Evolutionary conservation across 2,113 vertebrate species (phyloP).

Genomic region (Alethe castanea): DNA sequence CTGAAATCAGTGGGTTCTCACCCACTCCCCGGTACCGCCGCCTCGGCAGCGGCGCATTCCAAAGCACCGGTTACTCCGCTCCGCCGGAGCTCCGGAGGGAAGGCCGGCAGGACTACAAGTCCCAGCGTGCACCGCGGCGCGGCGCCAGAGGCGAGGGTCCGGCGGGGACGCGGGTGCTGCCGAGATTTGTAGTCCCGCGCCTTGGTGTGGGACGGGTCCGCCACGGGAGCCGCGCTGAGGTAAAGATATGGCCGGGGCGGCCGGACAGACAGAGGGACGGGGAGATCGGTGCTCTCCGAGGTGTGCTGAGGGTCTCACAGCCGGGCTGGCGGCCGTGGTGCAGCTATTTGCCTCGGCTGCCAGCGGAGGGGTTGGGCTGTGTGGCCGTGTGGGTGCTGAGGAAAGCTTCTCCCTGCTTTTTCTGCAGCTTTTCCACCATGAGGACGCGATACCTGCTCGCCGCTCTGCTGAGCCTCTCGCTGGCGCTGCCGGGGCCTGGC

Average conservation of each 20-base stretch:
- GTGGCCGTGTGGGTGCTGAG: neutral
- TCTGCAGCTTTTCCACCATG: neutral
- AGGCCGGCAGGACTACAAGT: neutral
- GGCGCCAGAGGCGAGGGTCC: neutral
- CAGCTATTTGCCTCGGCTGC: neutral
- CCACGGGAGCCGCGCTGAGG: neutral
- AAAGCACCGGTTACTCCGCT: neutral
- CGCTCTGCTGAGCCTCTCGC: neutral
- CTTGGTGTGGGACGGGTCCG: too few relatives aligned
- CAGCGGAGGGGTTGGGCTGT: neutral
- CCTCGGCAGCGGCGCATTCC: neutral
- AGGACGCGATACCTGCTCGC: neutral
- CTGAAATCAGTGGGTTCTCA: neutral
- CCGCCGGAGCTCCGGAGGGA: accelerated
- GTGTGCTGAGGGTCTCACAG: neutral
- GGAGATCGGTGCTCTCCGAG: accelerated
- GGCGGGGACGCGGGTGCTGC: neutral
- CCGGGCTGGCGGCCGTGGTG: too few relatives aligned
- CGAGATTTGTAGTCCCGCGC: neutral
- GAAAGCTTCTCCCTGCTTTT: neutral
- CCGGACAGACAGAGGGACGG: too few relatives aligned
- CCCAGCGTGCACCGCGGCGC: neutral
- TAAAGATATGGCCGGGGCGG: neutral
- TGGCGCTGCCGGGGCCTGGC: neutral
- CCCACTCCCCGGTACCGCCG: accelerated